Evolutionary conservation across 2,797 vertebrate genomes (phyloP), one percentile per base, ranked within the genome.

Genomic region (Arrhamphus sclerolepis): DNA sequence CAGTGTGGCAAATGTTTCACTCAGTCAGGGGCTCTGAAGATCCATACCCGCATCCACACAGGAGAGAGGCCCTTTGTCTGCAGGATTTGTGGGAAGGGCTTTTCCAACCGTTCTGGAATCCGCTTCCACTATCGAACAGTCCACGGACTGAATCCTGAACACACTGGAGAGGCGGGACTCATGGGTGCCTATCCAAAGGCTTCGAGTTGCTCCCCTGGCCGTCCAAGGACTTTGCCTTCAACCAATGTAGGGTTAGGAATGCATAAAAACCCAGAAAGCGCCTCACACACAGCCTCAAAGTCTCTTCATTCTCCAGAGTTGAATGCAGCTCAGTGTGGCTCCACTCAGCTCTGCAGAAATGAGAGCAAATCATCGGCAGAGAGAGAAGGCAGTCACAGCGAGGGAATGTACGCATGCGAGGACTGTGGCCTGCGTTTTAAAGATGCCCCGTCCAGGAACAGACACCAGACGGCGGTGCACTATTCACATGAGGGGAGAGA

Each of bases 1-100:
- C 91, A 93, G 66, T 94, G 93, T 29, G 93, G 91, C 5, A 94
- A 94, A 59, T 89, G 92, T 59, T 94, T 94, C 77, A 93, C 93
- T n/a, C 93, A 94, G 78, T 94, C 93, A 0, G 93, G 93, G 3
- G 93, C 93, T 7, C 80, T 94, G 2, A 93, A 94, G 73, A 93
- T 93, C 44, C 93, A 94, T 59, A 89, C 65, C 24, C 91, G 92
- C 53, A 91, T 93, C 65, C 93, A 94, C 85, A 94, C 93, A 0
- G 93, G 93, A 6, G 93, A 94, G 75, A 85, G 89, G 65, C 93
- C 93, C 41, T 93, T 93, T n/a, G 29, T 85, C 58, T 94, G 93
- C 71, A 79, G 83, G 53, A 26, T 91, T 41, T 94, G 93, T 10
- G 92, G 87, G 2, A 94, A 93, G 75, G 87, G 87, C 62, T 94